phyloP scores from a whole-genome alignment of 2,113 vertebrate species.

The Dipodomys ordii region DNA sequence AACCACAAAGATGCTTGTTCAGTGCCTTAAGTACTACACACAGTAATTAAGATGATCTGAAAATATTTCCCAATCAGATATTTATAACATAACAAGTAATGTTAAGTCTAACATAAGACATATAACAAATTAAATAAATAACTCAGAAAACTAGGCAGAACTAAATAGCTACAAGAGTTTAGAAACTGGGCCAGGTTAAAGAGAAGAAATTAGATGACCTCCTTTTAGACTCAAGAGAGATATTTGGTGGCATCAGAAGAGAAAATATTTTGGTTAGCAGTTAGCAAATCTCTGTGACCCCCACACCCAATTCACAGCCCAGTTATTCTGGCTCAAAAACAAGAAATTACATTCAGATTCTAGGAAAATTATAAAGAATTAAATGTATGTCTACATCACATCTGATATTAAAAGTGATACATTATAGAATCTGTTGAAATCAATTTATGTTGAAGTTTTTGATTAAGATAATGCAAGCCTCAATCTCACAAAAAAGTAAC shows the following conservation, averaged over 20 bases:
- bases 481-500: constrained; percentile 6
- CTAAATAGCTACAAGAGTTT: background rate
- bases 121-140: constrained; percentile 52
- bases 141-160: constrained; percentile 55
- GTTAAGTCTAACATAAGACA: background rate
- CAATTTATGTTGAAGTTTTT: constrained; percentile 58
- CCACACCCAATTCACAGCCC: background rate
- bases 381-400: constrained; percentile 33
- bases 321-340: constrained; percentile 47
- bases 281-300: constrained; percentile 42
- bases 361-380: constrained; percentile 53
- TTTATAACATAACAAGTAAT: constrained; percentile 21
- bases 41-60: constrained; percentile 30
- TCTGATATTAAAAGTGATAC: constrained; percentile 27
- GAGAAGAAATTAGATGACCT: constrained; percentile 73
- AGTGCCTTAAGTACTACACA: background rate
- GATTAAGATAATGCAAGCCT: constrained; percentile 48
- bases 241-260: background rate
- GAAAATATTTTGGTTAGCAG: background rate
- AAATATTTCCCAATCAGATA: constrained; percentile 44
- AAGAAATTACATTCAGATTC: constrained; percentile 56
- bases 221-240: constrained; percentile 61
- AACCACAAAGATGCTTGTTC: constrained; percentile 30
- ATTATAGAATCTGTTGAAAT: constrained; percentile 43
- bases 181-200: constrained; percentile 67